Evolutionary conservation across 1,140 invertebrate species (phyloP), one percentile per base, ranked within the genome.

Genomic region (Megathymus violae): DNA sequence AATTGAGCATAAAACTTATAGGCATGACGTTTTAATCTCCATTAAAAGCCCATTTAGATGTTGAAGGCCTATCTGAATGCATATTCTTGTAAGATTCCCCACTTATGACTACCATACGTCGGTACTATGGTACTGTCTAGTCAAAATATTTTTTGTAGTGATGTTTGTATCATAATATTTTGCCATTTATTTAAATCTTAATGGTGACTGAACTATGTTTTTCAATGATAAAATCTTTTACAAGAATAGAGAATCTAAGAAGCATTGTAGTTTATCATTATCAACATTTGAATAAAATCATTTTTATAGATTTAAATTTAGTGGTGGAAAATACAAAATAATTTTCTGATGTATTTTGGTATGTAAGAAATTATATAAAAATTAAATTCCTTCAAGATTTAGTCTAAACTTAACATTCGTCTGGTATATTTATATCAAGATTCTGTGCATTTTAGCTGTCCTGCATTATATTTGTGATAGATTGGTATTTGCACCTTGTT

Each of bases 91-190:
- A 70, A 71, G 78, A 73, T 76, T 76, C 71, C 78, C 69, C 76
- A 74, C 66, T 75, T 64, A 56, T 76, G 74, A 76, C 75, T 73
- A 74, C 77, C 74, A 75, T 78, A 79, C 73, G 82, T 80, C 85
- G 82, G 80, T 88, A 85, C 81, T 78, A 76, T 80, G 75, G 85
- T 89, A 89, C 85, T 86, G 88, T 90, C 88, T 88, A 90, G 88
- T 89, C 85, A 90, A 90, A 72, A 74, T 85, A 82, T 81, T 79
- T 70, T 79, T 83, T 80, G 74, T 86, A 84, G 78, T 85, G 78
- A 82, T 78, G 63, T 82, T 86, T 88, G 81, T 90, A 88, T 82
- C 68, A 80, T 88, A 80, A 78, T 86, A 81, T 78, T 84, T 82
- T 79, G 71, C 76, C 71, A 71, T 78, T 74, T 80, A 77, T 82